Evolutionary conservation across 2,113 vertebrate species (phyloP), one percentile per base, ranked within the genome.

Genomic region (Protomyctophum bolini): DNA sequence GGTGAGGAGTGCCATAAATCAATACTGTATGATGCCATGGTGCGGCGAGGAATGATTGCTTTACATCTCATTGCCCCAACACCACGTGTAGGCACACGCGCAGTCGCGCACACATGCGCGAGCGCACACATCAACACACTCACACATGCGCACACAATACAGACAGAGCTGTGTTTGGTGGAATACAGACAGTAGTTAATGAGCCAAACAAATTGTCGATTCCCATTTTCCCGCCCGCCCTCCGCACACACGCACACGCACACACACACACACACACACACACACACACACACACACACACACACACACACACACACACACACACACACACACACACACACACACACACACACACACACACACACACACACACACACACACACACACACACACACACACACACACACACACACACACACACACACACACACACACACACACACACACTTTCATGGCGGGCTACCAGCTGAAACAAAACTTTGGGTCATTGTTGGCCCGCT

Each of bases 161-260:
- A 41, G 10, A 41, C 57, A 11, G 21, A 66, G 8, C 29, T 46
- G 10, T 69, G 45, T 54, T 59, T 64, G 15, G 52, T 6, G 57
- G 54, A 47, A 14, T 10, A 41, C 61, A 56, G 33, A 45, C 47
- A 57, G 66, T 65, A 67, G 15, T 28, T 0, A 66, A 62, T 10
- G 58, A 77, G 68, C 68, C 0, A 14, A 72, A 58, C 64, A 45
- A 59, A 10, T 74, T 0, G 33, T 21, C 79, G 79, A 82, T 57
- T 60, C 73, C 66, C 85, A 83, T 86, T 77, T 81, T 74, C 45
- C 78, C 62, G 49, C 12, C 14, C 66, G 65, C 66, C 46, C 46
- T 41, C 55, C 28, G 33, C 57, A 58, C 57, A 29, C 57, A 33
- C 29, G n/a, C 33, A 10, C 29, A 45, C 10, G 4, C 33, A 3